Conservation (phyloP, 2,888 invertebrate genomes). For the Callosobruchus maculatus region DNA sequence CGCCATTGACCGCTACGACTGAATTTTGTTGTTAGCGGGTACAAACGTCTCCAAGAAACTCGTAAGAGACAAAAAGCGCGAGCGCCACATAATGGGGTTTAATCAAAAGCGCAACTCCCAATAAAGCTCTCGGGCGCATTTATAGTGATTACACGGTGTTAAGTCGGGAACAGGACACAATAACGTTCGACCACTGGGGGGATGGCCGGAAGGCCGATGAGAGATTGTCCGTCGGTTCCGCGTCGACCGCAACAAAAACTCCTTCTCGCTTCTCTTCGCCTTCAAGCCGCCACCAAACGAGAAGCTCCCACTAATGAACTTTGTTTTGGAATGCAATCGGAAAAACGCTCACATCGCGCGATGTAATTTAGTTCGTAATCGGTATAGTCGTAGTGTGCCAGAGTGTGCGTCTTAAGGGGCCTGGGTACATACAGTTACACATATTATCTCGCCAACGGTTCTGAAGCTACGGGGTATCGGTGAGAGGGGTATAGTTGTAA, state of each 20-base stretch:
- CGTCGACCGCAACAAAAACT: background rate
- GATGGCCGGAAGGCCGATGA: background rate
- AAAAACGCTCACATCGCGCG: background rate
- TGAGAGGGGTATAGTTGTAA: too few species aligned
- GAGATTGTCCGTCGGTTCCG: background rate
- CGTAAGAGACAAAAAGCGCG: background rate
- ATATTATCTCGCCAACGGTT: too few species aligned
- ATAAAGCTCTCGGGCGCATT: constrained; percentile 6
- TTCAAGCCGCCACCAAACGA: background rate
- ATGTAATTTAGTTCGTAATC: background rate
- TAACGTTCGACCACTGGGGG: background rate
- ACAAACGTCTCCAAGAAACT: background rate
- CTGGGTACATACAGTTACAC: too few species aligned
- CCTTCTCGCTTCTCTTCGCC: background rate
- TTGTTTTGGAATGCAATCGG: background rate
- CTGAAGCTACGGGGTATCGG: too few species aligned
- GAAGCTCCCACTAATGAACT: background rate
- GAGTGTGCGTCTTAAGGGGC: too few species aligned
- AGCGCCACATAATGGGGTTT: constrained; percentile 6
- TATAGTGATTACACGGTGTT: constrained; percentile 10
- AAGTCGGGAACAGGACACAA: constrained; percentile 3
- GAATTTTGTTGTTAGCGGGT: background rate
- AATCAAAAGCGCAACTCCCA: constrained; percentile 6
- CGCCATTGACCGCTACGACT: background rate
- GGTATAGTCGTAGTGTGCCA: too few species aligned